phyloP scores from a whole-genome alignment of 2,888 invertebrate species.

The Nomada fucata region DNA sequence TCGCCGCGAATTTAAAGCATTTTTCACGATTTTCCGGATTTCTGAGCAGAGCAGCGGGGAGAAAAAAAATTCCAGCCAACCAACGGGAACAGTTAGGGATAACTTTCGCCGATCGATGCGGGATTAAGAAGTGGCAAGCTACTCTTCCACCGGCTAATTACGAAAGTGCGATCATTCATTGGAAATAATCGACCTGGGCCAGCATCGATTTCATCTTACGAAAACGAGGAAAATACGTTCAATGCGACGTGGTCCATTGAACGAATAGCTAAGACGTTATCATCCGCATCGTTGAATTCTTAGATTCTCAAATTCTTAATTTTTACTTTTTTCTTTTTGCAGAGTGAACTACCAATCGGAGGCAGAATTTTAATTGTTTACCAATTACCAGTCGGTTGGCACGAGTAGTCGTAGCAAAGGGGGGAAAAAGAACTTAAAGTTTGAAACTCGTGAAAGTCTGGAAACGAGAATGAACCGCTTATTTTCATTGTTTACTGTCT shows the following conservation, averaged over 20 bases:
- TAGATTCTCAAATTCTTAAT: not conserved
- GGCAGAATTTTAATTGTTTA: constrained; percentile 60
- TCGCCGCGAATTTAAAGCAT: constrained; percentile 74
- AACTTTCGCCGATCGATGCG: constrained; percentile 70
- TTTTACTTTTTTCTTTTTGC: constrained; percentile 7
- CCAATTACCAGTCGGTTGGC: constrained; percentile 33
- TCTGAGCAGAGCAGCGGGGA: constrained; percentile 58
- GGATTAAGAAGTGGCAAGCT: constrained; percentile 68
- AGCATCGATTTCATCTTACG: constrained; percentile 19
- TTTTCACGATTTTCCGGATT: constrained; percentile 76
- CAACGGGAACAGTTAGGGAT: constrained; percentile 40
- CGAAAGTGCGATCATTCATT: constrained; percentile 64
- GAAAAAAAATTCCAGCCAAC: constrained; percentile 42
- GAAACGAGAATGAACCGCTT: constrained; percentile 49
- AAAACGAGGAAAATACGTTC: constrained; percentile 24
- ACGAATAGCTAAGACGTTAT: not conserved
- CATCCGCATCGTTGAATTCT: not conserved
- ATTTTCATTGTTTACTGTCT: constrained; percentile 57
- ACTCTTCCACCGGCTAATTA: constrained; percentile 65
- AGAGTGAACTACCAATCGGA: not conserved
- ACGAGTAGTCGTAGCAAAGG: not conserved
- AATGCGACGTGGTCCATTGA: not conserved
- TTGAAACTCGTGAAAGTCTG: constrained; percentile 57
- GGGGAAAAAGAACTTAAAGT: constrained; percentile 31
- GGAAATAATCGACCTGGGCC: constrained; percentile 62